A percentile compares a stretch with the other conserved stretches of the same genome.
phyloP scores from a whole-genome alignment of 2,113 vertebrate species.

The Urocynchramus pylzowi region DNA sequence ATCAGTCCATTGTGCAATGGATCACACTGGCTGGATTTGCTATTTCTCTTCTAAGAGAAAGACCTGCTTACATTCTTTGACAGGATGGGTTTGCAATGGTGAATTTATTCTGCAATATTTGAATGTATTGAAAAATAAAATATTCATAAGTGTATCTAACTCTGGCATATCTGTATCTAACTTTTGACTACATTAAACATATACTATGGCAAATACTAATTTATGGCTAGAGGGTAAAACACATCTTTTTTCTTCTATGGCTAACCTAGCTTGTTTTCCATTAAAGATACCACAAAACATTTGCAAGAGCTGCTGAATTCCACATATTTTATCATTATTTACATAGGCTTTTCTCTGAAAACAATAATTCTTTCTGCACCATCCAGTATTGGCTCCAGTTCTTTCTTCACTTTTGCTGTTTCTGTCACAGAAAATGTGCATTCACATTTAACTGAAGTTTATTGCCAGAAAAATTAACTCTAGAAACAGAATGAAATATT shows the following conservation, averaged over 20 bases:
- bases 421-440: conserved; percentile 9
- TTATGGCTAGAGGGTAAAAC: background rate
- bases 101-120: background rate
- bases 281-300: background rate
- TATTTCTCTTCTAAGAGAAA: background rate
- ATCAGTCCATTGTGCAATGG: background rate
- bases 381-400: conserved; percentile 16
- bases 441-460: conserved; percentile 49
- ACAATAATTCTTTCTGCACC: conserved; percentile 23
- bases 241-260: background rate
- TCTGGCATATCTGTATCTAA: background rate
- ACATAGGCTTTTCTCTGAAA: conserved; percentile 49
- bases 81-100: background rate
- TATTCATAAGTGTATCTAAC: background rate
- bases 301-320: conserved; percentile 3
- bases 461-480: conserved; percentile 52
- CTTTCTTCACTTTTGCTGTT: background rate
- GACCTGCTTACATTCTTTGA: background rate
- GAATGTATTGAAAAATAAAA: background rate
- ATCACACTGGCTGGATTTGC: background rate
- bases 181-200: background rate
- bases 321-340: conserved; percentile 38
- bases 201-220: background rate
- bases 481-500: conserved; percentile 54
- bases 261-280: background rate